Percentiles rank a stretch among this genome's conserved stretches.
Evolutionary conservation across 2,797 vertebrate species (phyloP).

Genomic region (Linurgus olivaceus): DNA sequence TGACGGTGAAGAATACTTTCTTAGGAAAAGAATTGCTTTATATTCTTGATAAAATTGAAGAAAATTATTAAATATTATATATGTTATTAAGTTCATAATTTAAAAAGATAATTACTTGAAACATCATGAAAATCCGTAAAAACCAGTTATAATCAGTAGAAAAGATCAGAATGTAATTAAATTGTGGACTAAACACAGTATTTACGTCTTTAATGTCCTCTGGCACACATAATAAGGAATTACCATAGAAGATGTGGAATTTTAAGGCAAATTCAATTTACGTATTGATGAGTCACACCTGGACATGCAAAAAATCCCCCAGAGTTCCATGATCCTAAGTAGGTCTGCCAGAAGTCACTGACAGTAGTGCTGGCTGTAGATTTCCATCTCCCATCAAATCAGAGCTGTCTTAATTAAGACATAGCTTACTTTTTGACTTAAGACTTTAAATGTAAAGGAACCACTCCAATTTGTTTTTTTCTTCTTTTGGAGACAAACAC

Average conservation of each 20-base stretch:
- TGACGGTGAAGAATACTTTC: not conserved
- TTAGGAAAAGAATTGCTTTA: not conserved
- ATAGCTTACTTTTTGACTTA: not conserved
- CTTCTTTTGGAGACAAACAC: not conserved
- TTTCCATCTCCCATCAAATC: not conserved
- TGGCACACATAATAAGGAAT: not conserved
- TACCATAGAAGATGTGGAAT: not conserved
- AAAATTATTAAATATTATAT: not conserved
- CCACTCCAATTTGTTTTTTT: accelerated
- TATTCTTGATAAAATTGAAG: not conserved
- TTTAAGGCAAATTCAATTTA: not conserved
- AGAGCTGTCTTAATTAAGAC: not conserved
- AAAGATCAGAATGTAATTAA: not conserved
- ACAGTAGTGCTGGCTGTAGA: not conserved
- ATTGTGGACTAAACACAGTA: not conserved
- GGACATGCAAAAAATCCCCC: not conserved
- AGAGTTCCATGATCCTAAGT: accelerated
- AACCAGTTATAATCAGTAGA: not conserved
- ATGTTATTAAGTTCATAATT: not conserved
- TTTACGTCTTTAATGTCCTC: not conserved
- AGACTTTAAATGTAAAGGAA: not conserved
- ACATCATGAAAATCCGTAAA: not conserved
- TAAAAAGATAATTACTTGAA: not conserved
- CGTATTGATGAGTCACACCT: not conserved
- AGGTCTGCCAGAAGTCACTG: not conserved